Conservation (phyloP, 1,140 invertebrate genomes). For the Antheraea pernyi region DNA sequence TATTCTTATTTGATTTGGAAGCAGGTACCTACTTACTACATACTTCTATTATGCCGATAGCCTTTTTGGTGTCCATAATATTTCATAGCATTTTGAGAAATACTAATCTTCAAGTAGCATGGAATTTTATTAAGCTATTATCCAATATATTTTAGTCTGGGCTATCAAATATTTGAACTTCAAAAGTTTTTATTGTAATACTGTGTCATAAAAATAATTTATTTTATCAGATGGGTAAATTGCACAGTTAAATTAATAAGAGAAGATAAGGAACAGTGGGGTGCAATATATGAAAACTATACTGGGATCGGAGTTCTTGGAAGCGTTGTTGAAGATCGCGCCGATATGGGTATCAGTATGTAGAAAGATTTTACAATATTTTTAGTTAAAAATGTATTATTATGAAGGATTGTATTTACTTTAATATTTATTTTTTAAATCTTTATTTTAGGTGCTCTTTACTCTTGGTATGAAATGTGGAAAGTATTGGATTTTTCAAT, state of each 20-base stretch:
- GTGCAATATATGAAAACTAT: constrained; percentile 80
- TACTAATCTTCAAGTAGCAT: too few relatives aligned
- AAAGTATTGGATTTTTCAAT: constrained; percentile 79
- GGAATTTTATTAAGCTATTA: too few relatives aligned
- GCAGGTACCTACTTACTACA: too few relatives aligned
- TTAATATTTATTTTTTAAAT: too few relatives aligned
- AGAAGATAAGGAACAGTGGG: constrained; percentile 79
- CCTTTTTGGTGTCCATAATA: too few relatives aligned
- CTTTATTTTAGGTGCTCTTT: constrained; percentile 75
- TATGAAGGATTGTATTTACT: too few relatives aligned
- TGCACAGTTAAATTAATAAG: constrained; percentile 73
- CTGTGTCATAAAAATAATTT: constrained; percentile 5
- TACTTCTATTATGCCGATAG: too few relatives aligned
- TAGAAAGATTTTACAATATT: constrained; percentile 15
- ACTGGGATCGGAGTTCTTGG: constrained; percentile 81
- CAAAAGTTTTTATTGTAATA: neutral
- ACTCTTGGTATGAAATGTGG: constrained; percentile 81
- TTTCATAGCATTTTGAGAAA: too few relatives aligned
- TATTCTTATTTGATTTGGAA: too few relatives aligned
- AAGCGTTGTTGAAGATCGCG: constrained; percentile 79
- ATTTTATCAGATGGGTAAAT: constrained; percentile 69
- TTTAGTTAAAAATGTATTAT: neutral
- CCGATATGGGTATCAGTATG: constrained; percentile 80
- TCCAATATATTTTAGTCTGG: too few relatives aligned
- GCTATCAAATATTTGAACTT: constrained; percentile 12